Conservation (phyloP, 2,797 vertebrate species). For the Craterocephalus amniculus region DNA sequence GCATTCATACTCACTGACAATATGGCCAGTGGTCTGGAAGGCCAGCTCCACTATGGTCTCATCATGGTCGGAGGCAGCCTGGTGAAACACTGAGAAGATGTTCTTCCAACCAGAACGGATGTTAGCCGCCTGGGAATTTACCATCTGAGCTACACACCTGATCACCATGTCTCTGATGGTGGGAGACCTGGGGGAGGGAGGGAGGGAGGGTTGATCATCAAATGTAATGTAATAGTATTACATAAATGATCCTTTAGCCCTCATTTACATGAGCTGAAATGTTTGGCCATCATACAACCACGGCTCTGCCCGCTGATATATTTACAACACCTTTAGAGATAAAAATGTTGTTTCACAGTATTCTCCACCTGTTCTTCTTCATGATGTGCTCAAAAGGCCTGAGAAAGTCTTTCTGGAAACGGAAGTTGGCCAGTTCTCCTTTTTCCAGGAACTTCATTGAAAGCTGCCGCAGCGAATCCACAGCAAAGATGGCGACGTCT, state of each 20-base stretch:
- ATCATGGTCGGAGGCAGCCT: conserved; percentile 98
- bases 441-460: conserved; percentile 99
- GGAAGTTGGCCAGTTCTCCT: conserved; percentile 97
- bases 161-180: conserved; percentile 97
- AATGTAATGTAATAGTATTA: not conserved
- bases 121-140: conserved; percentile 98
- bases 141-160: conserved; percentile 98
- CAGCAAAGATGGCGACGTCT: conserved; percentile 98
- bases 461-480: conserved; percentile 96
- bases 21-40: conserved; percentile 97
- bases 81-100: conserved; percentile 95
- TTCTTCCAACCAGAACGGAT: conserved; percentile 99
- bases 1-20: conserved; percentile 91
- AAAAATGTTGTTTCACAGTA: not conserved
- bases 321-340: not conserved
- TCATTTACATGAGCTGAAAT: not conserved
- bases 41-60: conserved; percentile 98
- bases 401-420: conserved; percentile 98
- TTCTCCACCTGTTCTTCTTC: conserved; percentile 95
- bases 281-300: not conserved
- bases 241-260: not conserved
- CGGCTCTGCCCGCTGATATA: not conserved
- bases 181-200: conserved; percentile 75
- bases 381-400: conserved; percentile 99
- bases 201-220: not conserved